Base-by-base conservation (phyloP, 2,888 invertebrate genomes). In the Meghimatium bilineatum region DNA sequence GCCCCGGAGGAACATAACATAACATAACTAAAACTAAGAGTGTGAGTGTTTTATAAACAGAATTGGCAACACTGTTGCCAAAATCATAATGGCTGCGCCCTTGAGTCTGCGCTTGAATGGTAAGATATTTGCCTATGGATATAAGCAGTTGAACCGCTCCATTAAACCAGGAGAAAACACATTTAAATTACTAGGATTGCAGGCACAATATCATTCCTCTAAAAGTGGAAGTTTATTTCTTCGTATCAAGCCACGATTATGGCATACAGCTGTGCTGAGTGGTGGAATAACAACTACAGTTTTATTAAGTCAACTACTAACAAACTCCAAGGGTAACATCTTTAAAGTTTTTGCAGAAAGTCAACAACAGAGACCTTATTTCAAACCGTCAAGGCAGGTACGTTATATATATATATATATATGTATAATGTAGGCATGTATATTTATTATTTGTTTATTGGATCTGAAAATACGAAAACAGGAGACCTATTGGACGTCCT, bases 11-110 rank as follows among this genome's bases (percentile, higher is more conserved):
- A n/a, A n/a, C n/a, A n/a, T n/a, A n/a, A n/a, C n/a, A n/a, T n/a
- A n/a, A n/a, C n/a, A n/a, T n/a, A n/a, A n/a, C n/a, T 66, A 66
- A 32, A 10, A 66, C 14, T 32, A 63, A 8, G 66, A 32, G 32
- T 1, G 1, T 32, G 32, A 66, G 32, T n/a, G 32, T 66, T 66
- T 32, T n/a, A n/a, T n/a, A n/a, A n/a, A n/a, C n/a, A n/a, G n/a
- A n/a, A n/a, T n/a, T n/a, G n/a, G n/a, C n/a, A n/a, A n/a, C n/a
- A n/a, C 29, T 26, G n/a, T 56, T 32, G 14, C 17, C 1, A 66
- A 49, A 26, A 29, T 17, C 26, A 67, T 75, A 44, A 82, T 75
- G 74, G 82, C 74, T 66, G 82, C 76, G 69, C 76, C 76, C 76
- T 63, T 76, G 23, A 75, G 44, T 26, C 20, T 38, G 67, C 26